Evolutionary conservation across 2,888 invertebrate genomes (phyloP).

Genomic region (Drosophila leonis): DNA sequence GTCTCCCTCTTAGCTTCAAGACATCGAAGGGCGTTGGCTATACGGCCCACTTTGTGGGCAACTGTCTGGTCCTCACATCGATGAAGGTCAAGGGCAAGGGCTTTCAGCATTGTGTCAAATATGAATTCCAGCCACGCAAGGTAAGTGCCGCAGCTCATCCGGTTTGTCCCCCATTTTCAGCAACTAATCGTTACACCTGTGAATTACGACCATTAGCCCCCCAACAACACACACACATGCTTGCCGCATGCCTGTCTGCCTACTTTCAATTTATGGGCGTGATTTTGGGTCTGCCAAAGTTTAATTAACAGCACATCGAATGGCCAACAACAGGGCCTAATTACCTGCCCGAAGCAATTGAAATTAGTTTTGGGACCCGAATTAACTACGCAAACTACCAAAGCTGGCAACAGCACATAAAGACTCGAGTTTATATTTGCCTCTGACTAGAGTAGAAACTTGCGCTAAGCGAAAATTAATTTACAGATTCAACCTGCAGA

Average conservation of each 20-base stretch:
- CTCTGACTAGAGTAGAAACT: too few relatives aligned
- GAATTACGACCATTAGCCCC: constrained; percentile 26
- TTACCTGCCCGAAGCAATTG: constrained; percentile 40
- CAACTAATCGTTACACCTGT: constrained; percentile 32
- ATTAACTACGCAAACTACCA: constrained; percentile 1
- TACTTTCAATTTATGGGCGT: constrained; percentile 39
- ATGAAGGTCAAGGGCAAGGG: constrained; percentile 99
- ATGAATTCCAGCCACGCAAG: constrained; percentile 99
- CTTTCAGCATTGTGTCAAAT: constrained; percentile 99
- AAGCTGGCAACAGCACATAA: neutral
- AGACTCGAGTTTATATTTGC: neutral
- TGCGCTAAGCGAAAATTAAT: neutral
- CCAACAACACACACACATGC: neutral
- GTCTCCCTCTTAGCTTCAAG: constrained; percentile 91
- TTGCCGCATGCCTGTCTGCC: constrained; percentile 2
- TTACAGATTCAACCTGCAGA: neutral
- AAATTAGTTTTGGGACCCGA: constrained; percentile 29
- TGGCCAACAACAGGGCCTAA: constrained; percentile 32
- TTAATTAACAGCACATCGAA: constrained; percentile 56
- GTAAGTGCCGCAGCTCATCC: constrained; percentile 85
- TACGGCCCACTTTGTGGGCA: constrained; percentile 99
- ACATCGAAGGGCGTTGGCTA: constrained; percentile 99
- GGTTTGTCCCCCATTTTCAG: neutral
- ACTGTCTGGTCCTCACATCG: constrained; percentile 98
- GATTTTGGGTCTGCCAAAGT: constrained; percentile 35